Base-by-base conservation (phyloP, 2,113 vertebrate species). In the Pionites leucogaster region DNA sequence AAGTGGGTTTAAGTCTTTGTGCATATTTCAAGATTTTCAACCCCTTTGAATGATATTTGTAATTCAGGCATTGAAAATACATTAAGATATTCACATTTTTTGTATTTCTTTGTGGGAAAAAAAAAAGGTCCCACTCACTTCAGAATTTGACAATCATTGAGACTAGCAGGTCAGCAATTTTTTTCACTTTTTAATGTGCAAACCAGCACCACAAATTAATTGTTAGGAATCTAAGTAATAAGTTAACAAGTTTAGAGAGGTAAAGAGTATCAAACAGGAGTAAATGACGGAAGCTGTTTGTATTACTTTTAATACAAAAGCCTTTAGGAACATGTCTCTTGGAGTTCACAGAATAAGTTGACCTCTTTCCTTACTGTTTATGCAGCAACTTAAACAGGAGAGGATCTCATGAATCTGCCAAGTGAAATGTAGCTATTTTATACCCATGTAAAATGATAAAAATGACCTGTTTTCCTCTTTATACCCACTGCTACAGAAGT, bases 261-360 rank as follows among this genome's bases (percentile, higher is more conserved):
- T 44, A 59, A 42, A 37, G 46, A 75, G 11, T 55, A 65, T 71
- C 5, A 55, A 75, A 62, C 9, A 72, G 35, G 23, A 93, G 5
- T 72, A 91, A 50, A 52, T 9, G 7, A 67, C 24, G 76, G n/a
- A 81, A 88, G 9, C 2, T 37, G 3, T 33, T 70, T 4, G 0
- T 31, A 33, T 71, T 65, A 20, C 47, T 87, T 86, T 68, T 60
- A 39, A 25, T 79, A 41, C 28, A 17, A 69, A 69, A 76, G 11
- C 15, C 6, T 13, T 19, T 17, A 80, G 10, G 37, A 75, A 57
- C 3, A 9, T 0, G 1, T 55, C 6, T 15, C 11, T 8, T 55
- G 9, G 20, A 47, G 79, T 88, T 69, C 24, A 47, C 17, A 52
- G 76, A 68, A 52, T 39, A 68, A 82, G 5, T 49, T 85, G 25